Evolutionary conservation across 2,113 vertebrate species (phyloP).

Genomic region (Pseudopodoces humilis): DNA sequence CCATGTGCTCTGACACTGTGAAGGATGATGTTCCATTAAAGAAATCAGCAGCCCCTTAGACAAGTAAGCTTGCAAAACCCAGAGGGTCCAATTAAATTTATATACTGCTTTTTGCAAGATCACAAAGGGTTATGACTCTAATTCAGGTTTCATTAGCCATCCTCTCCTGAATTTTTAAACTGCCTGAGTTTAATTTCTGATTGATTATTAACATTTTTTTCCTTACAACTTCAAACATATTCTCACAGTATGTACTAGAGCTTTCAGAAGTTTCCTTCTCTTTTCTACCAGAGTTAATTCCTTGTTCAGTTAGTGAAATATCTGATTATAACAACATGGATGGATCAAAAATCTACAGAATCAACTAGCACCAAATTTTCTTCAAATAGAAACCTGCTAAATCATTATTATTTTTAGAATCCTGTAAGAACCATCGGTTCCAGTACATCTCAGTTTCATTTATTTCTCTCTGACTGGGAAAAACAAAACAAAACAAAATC

Average conservation of each 20-base stretch:
- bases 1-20: not conserved
- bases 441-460: not conserved
- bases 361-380: not conserved
- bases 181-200: not conserved
- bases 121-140: not conserved
- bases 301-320: not conserved
- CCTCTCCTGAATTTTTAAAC: not conserved
- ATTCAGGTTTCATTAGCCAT: not conserved
- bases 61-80: not conserved
- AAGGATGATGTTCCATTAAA: slow-evolving; percentile 4
- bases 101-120: not conserved
- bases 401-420: not conserved
- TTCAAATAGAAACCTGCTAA: not conserved
- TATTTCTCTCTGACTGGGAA: not conserved
- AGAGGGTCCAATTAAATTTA: slow-evolving; percentile 5
- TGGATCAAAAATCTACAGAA: not conserved
- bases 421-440: not conserved
- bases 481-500: not conserved
- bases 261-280: not conserved
- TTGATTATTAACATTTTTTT: not conserved
- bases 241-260: not conserved
- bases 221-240: not conserved
- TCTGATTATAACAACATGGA: not conserved
- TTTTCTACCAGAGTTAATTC: not conserved
- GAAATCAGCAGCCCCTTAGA: not conserved